Conservation (phyloP, 2,888 invertebrate species). For the Eristalis arbustorum region DNA sequence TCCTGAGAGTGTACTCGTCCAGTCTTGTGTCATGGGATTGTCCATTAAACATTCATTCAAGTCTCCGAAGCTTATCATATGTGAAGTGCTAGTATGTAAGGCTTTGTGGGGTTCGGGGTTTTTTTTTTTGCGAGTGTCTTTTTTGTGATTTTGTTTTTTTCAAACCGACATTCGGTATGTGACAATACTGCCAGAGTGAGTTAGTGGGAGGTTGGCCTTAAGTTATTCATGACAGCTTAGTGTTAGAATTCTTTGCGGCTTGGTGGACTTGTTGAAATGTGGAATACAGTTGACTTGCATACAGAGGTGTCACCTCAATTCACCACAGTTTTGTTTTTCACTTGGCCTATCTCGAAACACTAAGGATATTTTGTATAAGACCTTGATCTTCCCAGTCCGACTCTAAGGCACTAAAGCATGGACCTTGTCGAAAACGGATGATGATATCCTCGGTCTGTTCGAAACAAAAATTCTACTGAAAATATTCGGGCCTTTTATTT, state of each 20-base stretch:
- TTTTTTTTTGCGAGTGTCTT: not conserved
- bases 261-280: too few relatives aligned
- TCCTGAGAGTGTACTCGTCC: not conserved
- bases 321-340: too few relatives aligned
- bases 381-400: too few relatives aligned
- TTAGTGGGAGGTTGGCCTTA: not conserved
- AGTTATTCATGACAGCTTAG: constrained; percentile 13
- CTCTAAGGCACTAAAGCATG: too few relatives aligned
- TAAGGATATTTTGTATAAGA: too few relatives aligned
- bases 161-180: constrained; percentile 7
- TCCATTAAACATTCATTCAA: constrained; percentile 21
- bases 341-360: too few relatives aligned
- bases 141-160: not conserved
- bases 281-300: too few relatives aligned
- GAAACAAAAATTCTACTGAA: too few relatives aligned
- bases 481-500: too few relatives aligned
- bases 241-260: not conserved
- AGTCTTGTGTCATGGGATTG: not conserved
- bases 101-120: not conserved
- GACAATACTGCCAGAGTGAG: not conserved
- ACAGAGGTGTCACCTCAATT: too few relatives aligned
- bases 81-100: constrained; percentile 29
- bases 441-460: too few relatives aligned
- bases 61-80: constrained; percentile 26
- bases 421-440: too few relatives aligned